Conservation (phyloP, 2,113 vertebrate genomes). For the Eublepharis macularius region DNA sequence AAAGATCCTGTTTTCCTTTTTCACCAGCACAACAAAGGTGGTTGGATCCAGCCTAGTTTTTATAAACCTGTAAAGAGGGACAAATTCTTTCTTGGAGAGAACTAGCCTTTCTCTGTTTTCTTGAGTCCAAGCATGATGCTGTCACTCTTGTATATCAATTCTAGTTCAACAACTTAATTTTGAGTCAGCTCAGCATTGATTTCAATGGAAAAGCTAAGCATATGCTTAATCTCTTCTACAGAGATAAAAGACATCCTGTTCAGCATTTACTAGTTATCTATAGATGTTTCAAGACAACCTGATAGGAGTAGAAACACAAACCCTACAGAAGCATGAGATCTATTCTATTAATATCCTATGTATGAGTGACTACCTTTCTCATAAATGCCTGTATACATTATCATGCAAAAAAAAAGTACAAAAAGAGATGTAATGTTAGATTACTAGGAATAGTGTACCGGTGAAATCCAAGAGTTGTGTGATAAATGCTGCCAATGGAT, state of each 20-base stretch:
- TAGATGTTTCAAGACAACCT: neutral
- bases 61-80: no score
- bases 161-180: neutral
- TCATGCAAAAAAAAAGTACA: neutral
- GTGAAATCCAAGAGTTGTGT: slow-evolving; percentile 1
- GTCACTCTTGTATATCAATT: no score
- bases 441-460: neutral
- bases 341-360: neutral
- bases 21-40: no score
- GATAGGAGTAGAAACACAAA: slow-evolving; percentile 24
- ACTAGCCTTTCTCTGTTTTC: no score
- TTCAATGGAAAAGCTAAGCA: neutral
- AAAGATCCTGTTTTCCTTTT: no score
- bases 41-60: no score
- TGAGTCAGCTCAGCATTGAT: neutral
- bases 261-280: neutral
- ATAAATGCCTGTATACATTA: neutral
- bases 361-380: no score
- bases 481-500: slow-evolving; percentile 31
- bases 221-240: neutral
- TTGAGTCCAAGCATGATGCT: no score
- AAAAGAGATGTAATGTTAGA: neutral
- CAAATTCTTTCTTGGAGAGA: no score
- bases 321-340: slow-evolving; percentile 4
- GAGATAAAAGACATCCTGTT: neutral